Percentiles rank a stretch among this genome's conserved stretches.
phyloP scores from a whole-genome alignment of 2,888 invertebrate genomes.

The Tiliacea citrago region DNA sequence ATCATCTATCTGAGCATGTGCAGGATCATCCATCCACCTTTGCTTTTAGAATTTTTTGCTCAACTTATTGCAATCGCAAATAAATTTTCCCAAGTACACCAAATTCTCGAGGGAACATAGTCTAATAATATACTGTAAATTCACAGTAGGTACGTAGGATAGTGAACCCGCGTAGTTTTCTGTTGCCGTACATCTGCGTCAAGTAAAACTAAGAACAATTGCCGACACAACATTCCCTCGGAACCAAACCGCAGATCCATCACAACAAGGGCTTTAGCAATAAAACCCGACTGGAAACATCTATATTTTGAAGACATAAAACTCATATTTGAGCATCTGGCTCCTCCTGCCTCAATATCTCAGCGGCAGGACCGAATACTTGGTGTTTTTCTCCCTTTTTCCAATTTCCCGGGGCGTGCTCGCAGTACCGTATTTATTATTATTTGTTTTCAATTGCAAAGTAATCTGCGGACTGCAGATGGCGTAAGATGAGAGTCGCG shows the following conservation, averaged over 20 bases:
- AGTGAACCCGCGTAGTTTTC: neutral
- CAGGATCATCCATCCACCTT: neutral
- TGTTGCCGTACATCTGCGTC: slow-evolving; percentile 13
- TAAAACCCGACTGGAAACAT: slow-evolving; percentile 61
- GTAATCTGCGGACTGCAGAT: slow-evolving; percentile 88
- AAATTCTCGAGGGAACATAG: neutral
- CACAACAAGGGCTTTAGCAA: slow-evolving; percentile 53
- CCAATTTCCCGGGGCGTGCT: slow-evolving; percentile 84
- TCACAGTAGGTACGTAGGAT: neutral
- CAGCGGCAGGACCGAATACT: slow-evolving; percentile 71
- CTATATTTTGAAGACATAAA: slow-evolving; percentile 77
- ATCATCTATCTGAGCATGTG: too few species aligned
- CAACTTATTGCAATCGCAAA: neutral
- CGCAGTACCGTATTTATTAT: slow-evolving; percentile 87
- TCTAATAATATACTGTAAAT: neutral
- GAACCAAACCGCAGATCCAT: slow-evolving; percentile 52
- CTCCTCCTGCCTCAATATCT: slow-evolving; percentile 79
- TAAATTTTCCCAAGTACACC: neutral
- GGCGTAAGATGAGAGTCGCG: slow-evolving; percentile 77
- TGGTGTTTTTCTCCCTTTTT: slow-evolving; percentile 83
- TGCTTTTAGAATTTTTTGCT: neutral
- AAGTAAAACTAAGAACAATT: slow-evolving; percentile 40
- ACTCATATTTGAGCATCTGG: slow-evolving; percentile 84
- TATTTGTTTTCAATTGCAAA: slow-evolving; percentile 90
- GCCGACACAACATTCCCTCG: slow-evolving; percentile 22